Evolutionary conservation across 2,797 vertebrate species (phyloP), one percentile per base, ranked within the genome.

Genomic region (Halcyon chelicuti): DNA sequence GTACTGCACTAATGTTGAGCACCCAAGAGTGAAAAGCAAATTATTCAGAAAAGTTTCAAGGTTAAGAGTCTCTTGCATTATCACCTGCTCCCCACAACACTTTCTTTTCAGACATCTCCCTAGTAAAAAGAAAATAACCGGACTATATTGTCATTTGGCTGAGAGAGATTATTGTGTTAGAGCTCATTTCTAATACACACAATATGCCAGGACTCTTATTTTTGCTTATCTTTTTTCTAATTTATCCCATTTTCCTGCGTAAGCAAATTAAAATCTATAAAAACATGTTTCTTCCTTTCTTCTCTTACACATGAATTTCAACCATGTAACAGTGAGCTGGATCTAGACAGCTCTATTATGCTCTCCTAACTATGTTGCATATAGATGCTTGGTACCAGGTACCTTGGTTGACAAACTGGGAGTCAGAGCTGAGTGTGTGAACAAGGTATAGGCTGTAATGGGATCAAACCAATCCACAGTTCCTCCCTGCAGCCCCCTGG

Each of bases 21-120:
- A 96, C 72, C 49, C 88, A 95, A 93, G 84, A 96, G 37, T 94
- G 76, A 90, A 92, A 86, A 94, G 68, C 35, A 91, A 95, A 90
- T 91, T 91, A 94, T 62, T 81, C 9, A 4, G 46, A 82, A 91
- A 85, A 86, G 71, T 91, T 91, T 96, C 91, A 96, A 93, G 94
- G 92, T 95, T 96, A 94, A 94, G 33, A 44, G 12, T 57, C 26
- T 58, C 28, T 19, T 63, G 20, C n/a, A 78, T 44, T 63, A 42
- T 65, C 74, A 80, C 8, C 47, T 9, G 9, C 31, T 86, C 23
- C 75, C 47, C 35, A 23, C 35, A 92, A 42, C 4, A 7, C 15
- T 78, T 82, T 54, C 1, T 78, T 80, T 90, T 19, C 65, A 86
- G 61, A 88, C 10, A 10, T 51, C 20, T 42, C 23, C 40, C 21